Evolutionary conservation across 2,888 invertebrate species (phyloP).

Genomic region (Polyommatus iphigenia): DNA sequence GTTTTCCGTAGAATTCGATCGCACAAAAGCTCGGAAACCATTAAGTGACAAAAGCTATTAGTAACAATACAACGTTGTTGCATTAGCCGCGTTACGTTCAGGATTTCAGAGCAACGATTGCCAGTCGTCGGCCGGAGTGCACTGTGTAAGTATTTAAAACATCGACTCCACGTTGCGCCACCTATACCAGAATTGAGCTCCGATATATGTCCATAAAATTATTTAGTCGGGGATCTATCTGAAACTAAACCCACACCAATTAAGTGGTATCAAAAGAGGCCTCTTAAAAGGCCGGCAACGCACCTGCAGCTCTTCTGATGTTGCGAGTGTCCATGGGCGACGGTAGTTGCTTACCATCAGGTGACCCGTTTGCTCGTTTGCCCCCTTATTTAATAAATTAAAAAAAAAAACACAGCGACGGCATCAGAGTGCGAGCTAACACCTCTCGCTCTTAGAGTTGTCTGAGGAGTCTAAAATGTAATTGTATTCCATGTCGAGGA

Average conservation of each 20-base stretch:
- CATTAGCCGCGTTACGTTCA: constrained; percentile 37
- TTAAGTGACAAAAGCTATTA: constrained; percentile 39
- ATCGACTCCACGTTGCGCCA: background rate
- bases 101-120: constrained; percentile 39
- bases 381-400: too few species aligned
- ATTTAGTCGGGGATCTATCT: background rate
- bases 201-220: background rate
- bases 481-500: constrained; percentile 48
- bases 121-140: constrained; percentile 37
- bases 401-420: too few species aligned
- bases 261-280: background rate
- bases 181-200: background rate
- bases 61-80: constrained; percentile 38
- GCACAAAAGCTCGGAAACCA: constrained; percentile 37
- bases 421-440: background rate
- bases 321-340: too few species aligned
- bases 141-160: constrained; percentile 18
- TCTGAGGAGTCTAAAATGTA: constrained; percentile 44
- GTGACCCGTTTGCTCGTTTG: too few species aligned
- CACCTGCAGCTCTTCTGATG: too few species aligned
- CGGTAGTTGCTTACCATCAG: too few species aligned
- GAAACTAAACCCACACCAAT: background rate
- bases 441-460: background rate
- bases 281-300: too few species aligned
- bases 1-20: constrained; percentile 31